phyloP scores from a whole-genome alignment of 2,797 vertebrate species.

The Gymnodraco acuticeps region DNA sequence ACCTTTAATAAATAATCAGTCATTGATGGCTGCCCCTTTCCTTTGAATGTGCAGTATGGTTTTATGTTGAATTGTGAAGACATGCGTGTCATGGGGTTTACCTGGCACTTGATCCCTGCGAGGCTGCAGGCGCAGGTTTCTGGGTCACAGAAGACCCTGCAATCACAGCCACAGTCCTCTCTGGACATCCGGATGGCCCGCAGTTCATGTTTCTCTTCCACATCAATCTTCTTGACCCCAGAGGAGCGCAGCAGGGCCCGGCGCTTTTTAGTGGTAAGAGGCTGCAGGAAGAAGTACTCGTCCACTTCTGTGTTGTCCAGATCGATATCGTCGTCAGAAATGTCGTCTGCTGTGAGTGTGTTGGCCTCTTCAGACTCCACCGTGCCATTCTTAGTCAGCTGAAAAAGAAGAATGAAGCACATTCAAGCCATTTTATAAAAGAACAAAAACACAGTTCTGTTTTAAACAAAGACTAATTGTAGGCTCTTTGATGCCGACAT shows the following conservation, averaged over 20 bases:
- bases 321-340: constrained; percentile 98
- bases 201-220: constrained; percentile 98
- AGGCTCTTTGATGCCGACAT: neutral
- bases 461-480: neutral
- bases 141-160: constrained; percentile 96
- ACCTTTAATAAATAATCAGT: neutral
- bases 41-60: neutral
- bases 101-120: constrained; percentile 99
- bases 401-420: constrained; percentile 44
- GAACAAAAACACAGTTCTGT: constrained; percentile 6
- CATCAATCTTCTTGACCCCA: constrained; percentile 97
- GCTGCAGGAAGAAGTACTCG: constrained; percentile 99
- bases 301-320: constrained; percentile 99
- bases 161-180: constrained; percentile 98
- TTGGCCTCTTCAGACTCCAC: constrained; percentile 96
- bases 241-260: constrained; percentile 93
- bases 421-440: constrained; percentile 14
- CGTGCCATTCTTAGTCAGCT: constrained; percentile 98
- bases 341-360: constrained; percentile 94
- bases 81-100: constrained; percentile 67
- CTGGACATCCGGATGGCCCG: constrained; percentile 95
- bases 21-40: neutral
- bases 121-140: constrained; percentile 98
- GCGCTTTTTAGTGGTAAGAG: constrained; percentile 96
- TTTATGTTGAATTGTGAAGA: constrained; percentile 14